Evolutionary conservation across 2,888 invertebrate genomes (phyloP), one percentile per base, ranked within the genome.

Genomic region (Pyrocoelia pectoralis): DNA sequence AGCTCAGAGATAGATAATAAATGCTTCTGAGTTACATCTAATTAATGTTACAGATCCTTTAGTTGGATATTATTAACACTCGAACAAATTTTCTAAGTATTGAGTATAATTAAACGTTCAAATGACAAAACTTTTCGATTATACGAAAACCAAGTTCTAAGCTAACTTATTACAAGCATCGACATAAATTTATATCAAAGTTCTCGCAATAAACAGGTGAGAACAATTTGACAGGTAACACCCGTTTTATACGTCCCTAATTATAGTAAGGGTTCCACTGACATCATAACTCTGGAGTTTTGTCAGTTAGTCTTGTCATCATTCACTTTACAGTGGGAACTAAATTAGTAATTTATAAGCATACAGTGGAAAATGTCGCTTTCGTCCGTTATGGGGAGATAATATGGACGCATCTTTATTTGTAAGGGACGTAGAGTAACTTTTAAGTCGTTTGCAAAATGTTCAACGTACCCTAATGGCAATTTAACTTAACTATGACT

Each of bases 241-340:
- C 56, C 56, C 60, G 65, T 53, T 56, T 50, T 53, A 48, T 41
- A 52, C 51, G 28, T 56, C 59, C 49, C 60, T 66, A 66, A 66
- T 66, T 66, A 56, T 60, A 54, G 49, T 13, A 29, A 50, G 53
- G 50, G 38, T 40, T 58, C 46, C 48, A 38, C 50, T 33, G 48
- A 59, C 63, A 59, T 62, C 40, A 62, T 63, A 59, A 66, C 64
- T 64, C 60, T 66, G 46, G 43, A 66, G 63, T 66, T 66, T 60
- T 64, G 66, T 59, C 66, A 63, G 63, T 63, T 59, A 54, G 59
- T 63, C 49, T 28, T 56, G 58, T 63, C 56, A 56, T 50, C 50
- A 50, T 63, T 59, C 59, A 63, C 59, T 63, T 63, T 59, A 54
- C 57, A 56, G 54, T 56, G 57, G 53, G 57, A 50, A 50, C 62